phyloP scores from a whole-genome alignment of 2,888 invertebrate species.

The Brenthis ino region DNA sequence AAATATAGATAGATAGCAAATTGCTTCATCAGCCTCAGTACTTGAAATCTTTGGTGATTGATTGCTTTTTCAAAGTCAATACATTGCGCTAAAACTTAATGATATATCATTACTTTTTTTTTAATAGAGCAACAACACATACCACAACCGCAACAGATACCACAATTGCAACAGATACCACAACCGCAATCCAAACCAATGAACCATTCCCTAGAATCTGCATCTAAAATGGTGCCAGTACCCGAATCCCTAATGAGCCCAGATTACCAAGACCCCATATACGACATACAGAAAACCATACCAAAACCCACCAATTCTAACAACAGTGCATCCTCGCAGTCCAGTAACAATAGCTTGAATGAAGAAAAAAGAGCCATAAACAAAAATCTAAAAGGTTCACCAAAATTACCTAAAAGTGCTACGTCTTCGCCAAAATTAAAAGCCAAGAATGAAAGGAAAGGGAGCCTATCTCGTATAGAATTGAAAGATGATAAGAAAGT shows the following conservation, averaged over 20 bases:
- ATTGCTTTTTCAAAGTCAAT: too few relatives aligned
- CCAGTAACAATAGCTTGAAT: conserved; percentile 65
- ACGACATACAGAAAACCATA: conserved; percentile 69
- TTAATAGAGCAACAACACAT: not conserved
- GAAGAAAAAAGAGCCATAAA: conserved; percentile 56
- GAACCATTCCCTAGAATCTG: conserved; percentile 87
- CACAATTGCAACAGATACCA: conserved; percentile 9
- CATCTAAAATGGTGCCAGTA: conserved; percentile 93
- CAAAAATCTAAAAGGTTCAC: conserved; percentile 66
- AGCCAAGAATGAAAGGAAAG: conserved; percentile 70
- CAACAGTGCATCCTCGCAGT: conserved; percentile 55
- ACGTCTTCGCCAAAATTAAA: conserved; percentile 74
- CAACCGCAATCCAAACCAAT: conserved; percentile 50
- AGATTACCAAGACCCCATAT: conserved; percentile 84
- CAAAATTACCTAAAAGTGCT: conserved; percentile 73
- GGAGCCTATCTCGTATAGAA: conserved; percentile 61
- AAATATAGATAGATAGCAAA: too few relatives aligned
- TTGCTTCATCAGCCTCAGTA: too few relatives aligned
- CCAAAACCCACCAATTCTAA: conserved; percentile 54
- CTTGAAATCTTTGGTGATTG: too few relatives aligned
- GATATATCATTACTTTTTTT: conserved; percentile 1
- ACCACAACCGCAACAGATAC: conserved; percentile 17
- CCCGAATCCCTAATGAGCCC: conserved; percentile 94
- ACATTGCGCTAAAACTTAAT: too few relatives aligned
- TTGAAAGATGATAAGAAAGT: conserved; percentile 57